Conservation (phyloP, 2,888 invertebrate genomes). For the Slavum lentiscoides region DNA sequence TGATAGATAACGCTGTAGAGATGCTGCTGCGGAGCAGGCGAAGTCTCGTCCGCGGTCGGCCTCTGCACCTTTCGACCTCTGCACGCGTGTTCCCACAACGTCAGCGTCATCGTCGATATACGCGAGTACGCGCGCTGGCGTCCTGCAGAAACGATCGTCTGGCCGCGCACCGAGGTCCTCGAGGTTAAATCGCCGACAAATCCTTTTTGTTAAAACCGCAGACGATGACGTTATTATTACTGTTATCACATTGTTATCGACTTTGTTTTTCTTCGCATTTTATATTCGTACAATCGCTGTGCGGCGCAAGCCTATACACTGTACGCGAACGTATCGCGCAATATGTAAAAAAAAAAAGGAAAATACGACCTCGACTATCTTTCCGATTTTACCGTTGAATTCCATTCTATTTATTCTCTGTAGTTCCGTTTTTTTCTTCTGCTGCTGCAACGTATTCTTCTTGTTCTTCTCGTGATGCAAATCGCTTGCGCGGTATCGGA, state of each 20-base stretch:
- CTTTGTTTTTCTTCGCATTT: neutral
- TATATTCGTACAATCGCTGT: too few relatives aligned
- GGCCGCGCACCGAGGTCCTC: neutral
- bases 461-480: neutral
- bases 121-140: neutral
- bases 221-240: neutral
- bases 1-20: neutral
- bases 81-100: conserved; percentile 24
- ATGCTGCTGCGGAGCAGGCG: too few relatives aligned
- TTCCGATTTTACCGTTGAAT: neutral
- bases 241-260: neutral
- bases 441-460: too few relatives aligned
- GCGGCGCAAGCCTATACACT: too few relatives aligned
- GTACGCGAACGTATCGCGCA: neutral
- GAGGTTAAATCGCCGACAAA: conserved; percentile 33
- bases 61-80: conserved; percentile 26
- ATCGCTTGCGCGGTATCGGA: conserved; percentile 18
- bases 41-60: neutral
- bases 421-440: neutral
- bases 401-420: too few relatives aligned
- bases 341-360: too few relatives aligned
- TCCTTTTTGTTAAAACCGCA: neutral
- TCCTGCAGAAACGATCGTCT: neutral
- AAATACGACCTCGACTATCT: neutral
- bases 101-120: too few relatives aligned